A percentile compares a stretch with the other conserved stretches of the same genome.
phyloP scores from a whole-genome alignment of 2,113 vertebrate genomes.

The Neoarius graeffei region DNA sequence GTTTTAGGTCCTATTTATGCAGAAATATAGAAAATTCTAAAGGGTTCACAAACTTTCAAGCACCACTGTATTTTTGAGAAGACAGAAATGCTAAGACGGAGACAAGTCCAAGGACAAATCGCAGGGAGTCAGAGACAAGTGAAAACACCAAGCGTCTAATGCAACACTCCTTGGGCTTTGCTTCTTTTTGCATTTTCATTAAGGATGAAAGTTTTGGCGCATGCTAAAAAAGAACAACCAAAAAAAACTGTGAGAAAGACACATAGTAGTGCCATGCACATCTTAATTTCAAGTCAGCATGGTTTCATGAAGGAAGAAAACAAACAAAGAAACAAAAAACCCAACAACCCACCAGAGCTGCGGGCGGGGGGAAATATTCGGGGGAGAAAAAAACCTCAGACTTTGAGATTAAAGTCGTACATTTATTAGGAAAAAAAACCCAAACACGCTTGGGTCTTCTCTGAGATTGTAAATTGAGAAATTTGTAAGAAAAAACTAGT shows the following conservation, averaged over 20 bases:
- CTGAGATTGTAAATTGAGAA: too few relatives aligned
- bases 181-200: neutral
- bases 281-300: constrained; percentile 2
- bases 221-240: neutral
- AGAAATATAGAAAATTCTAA: too few relatives aligned
- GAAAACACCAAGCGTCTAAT: neutral
- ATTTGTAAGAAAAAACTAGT: too few relatives aligned
- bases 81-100: neutral
- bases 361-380: too few relatives aligned
- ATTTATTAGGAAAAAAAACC: neutral
- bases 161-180: neutral
- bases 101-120: neutral
- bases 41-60: too few relatives aligned
- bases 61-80: neutral
- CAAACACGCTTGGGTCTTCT: too few relatives aligned
- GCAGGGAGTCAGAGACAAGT: neutral
- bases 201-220: neutral
- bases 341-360: too few relatives aligned
- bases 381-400: too few relatives aligned
- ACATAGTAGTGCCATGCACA: neutral
- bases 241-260: neutral
- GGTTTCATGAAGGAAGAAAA: neutral
- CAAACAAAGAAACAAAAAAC: neutral
- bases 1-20: too few relatives aligned
- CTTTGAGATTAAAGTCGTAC: too few relatives aligned